Conservation (phyloP, 2,888 invertebrate genomes). For the Camptogramma bilineatum region DNA sequence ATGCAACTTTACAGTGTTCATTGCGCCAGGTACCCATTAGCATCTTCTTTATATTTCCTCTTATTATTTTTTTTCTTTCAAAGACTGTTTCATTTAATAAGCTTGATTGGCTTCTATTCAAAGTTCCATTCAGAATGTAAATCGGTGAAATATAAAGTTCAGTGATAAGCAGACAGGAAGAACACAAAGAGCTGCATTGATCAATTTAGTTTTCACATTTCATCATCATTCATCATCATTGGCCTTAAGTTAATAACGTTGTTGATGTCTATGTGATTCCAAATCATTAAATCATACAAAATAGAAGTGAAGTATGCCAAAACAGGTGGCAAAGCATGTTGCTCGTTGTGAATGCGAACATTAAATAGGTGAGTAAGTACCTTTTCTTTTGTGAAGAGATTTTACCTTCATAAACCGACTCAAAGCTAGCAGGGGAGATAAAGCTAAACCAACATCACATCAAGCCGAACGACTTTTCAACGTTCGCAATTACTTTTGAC, state of each 20-base stretch:
- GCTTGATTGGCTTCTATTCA: slow-evolving; percentile 20
- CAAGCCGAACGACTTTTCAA: neutral
- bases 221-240: too few species aligned
- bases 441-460: neutral
- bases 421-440: slow-evolving; percentile 1
- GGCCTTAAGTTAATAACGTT: too few species aligned
- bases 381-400: slow-evolving; percentile 8
- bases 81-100: slow-evolving; percentile 4
- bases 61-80: neutral
- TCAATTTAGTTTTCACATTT: too few species aligned
- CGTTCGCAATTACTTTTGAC: neutral
- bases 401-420: slow-evolving; percentile 4
- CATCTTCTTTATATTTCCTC: slow-evolving; percentile 9
- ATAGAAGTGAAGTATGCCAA: neutral
- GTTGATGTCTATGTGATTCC: neutral
- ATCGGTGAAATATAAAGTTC: neutral
- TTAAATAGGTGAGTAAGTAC: slow-evolving; percentile 5
- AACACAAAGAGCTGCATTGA: neutral
- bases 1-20: neutral
- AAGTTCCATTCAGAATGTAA: slow-evolving; percentile 11
- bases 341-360: slow-evolving; percentile 11
- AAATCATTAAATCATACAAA: neutral
- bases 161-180: too few species aligned
- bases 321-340: neutral
- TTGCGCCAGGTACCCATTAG: slow-evolving; percentile 1